phyloP scores from a whole-genome alignment of 2,113 vertebrate genomes.

The Eurypyga helias region DNA sequence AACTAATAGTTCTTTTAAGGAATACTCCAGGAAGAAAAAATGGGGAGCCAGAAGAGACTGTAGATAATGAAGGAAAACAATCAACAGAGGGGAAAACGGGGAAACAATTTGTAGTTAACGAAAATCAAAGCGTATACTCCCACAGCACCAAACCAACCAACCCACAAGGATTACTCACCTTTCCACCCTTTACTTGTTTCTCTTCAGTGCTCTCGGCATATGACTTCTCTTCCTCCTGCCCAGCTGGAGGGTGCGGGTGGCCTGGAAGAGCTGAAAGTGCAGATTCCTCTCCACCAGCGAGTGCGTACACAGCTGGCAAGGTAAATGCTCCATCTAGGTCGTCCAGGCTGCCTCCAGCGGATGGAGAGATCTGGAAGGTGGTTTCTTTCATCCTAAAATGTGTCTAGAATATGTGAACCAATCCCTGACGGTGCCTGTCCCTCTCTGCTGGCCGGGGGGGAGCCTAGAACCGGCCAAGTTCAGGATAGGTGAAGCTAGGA shows the following conservation, averaged over 20 bases:
- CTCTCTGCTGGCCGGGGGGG: not conserved
- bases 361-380: not conserved
- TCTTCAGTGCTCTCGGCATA: not conserved
- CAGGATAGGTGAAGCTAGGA: too few species aligned
- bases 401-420: not conserved
- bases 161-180: not conserved
- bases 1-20: not conserved
- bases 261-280: not conserved
- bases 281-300: too few species aligned
- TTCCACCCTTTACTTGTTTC: not conserved
- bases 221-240: not conserved
- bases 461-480: not conserved
- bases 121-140: accelerated
- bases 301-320: not conserved
- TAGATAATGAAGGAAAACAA: not conserved
- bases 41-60: not conserved
- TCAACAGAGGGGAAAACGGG: not conserved
- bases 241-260: not conserved
- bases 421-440: not conserved
- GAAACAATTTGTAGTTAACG: not conserved
- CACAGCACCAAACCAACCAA: not conserved
- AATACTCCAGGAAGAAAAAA: not conserved
- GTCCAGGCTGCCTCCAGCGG: not conserved
- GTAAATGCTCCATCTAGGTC: accelerated
- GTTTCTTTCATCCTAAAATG: not conserved